phyloP scores from a whole-genome alignment of 2,797 vertebrate genomes.

The Sus cebifrons region DNA sequence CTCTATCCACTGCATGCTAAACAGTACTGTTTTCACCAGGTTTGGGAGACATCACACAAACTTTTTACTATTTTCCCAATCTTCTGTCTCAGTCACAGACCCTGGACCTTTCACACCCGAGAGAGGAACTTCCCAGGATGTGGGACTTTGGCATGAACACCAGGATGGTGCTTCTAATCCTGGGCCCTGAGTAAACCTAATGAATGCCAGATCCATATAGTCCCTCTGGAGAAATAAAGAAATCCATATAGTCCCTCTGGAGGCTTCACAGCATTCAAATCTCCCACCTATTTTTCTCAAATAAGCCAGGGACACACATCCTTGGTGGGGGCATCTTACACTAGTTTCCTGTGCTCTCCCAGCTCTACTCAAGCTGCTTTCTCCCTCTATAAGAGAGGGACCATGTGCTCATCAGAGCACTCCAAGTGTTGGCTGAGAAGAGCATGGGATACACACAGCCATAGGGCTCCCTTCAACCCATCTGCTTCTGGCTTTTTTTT shows the following conservation, averaged over 20 bases:
- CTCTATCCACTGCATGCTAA: neutral
- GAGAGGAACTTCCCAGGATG: neutral
- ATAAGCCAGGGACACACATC: neutral
- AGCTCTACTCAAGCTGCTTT: too few species aligned
- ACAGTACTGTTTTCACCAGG: too few species aligned
- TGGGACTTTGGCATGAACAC: neutral
- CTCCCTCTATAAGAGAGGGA: neutral
- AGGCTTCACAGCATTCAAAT: neutral
- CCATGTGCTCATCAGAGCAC: accelerated
- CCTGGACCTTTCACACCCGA: neutral
- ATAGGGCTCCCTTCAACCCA: neutral
- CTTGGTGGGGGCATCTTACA: accelerated
- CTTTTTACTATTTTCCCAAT: too few species aligned
- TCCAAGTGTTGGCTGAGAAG: neutral
- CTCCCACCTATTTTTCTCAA: neutral
- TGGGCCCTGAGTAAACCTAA: neutral
- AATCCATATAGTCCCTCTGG: neutral
- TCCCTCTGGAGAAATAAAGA: neutral
- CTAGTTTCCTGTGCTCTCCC: neutral
- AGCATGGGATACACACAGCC: accelerated
- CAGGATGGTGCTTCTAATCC: neutral
- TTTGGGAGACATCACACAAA: accelerated
- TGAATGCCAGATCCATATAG: neutral
- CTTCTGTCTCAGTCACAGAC: neutral
- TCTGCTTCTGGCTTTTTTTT: neutral